Evolutionary conservation across 2,888 invertebrate genomes (phyloP).

Genomic region (Nesidiocoris tenuis): DNA sequence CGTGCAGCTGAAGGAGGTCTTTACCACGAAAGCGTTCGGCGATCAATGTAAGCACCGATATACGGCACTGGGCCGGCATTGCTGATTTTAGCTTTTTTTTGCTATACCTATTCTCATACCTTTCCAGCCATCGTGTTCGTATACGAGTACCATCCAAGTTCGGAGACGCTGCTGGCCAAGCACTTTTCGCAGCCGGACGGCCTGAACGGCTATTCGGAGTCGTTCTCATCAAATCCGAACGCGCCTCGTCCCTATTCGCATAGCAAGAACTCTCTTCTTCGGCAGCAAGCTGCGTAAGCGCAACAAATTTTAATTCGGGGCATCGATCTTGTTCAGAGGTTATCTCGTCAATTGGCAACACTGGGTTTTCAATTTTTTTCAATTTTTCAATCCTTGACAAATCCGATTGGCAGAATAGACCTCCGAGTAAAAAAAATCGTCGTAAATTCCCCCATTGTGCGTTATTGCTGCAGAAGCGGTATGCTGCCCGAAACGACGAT

Average conservation of each 20-base stretch:
- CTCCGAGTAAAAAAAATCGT: no score
- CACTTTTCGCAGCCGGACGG: constrained; percentile 69
- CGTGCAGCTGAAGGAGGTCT: constrained; percentile 86
- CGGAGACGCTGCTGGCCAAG: constrained; percentile 81
- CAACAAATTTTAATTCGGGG: neutral
- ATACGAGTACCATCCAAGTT: constrained; percentile 91
- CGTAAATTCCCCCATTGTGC: no score
- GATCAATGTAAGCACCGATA: constrained; percentile 93
- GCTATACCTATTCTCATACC: no score
- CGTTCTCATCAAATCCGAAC: constrained; percentile 80
- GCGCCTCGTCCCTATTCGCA: constrained; percentile 78
- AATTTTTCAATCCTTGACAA: no score
- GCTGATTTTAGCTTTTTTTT: no score
- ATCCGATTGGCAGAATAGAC: no score
- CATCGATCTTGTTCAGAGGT: no score
- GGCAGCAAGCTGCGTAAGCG: constrained; percentile 63
- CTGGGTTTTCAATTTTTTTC: no score
- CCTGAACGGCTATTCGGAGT: constrained; percentile 69
- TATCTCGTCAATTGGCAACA: no score
- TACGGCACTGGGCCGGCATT: no score
- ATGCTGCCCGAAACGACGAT: constrained; percentile 86
- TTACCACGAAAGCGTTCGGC: constrained; percentile 93
- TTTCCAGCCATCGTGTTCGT: constrained; percentile 88
- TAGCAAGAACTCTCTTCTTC: constrained; percentile 76
- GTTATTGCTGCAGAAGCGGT: constrained; percentile 58